Base-by-base conservation (phyloP, 2,113 vertebrate species). In the Melanerpes formicivorus region DNA sequence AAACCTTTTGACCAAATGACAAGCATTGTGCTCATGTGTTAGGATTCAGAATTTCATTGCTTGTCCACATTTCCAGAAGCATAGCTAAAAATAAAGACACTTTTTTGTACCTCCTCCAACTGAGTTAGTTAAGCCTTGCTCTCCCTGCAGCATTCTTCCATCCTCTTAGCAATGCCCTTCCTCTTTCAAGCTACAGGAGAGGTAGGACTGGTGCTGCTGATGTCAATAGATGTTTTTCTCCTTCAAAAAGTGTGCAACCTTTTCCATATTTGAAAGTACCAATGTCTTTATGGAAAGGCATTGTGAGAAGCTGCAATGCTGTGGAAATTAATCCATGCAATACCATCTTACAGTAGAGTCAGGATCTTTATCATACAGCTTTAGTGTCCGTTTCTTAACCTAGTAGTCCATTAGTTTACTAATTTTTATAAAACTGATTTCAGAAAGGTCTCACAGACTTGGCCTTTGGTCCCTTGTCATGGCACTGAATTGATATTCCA, bases 211-310 rank as follows among this genome's bases (percentile, higher is more conserved):
- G 9, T 25, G 85, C 59, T 91, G 32, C 60, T 87, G 23, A n/a
- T 50, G 12, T 19, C 0, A 0, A n/a, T 46, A 84, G 40, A 82
- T 34, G 18, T 52, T 71, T 69, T 88, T 32, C 18, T 29, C 77
- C 48, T 42, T 81, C 42, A 27, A 65, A 77, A 79, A 44, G 0
- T 0, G 4, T 60, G 32, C 1, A 1, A 1, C 8, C 6, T 79
- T 82, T 91, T 80, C 29, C 52, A 26, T 26, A 42, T 48, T 19
- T 59, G 40, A 73, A 77, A 55, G 85, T 78, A 29, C 30, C 19
- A 30, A 2, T 58, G 34, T 18, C 23, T 52, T 88, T 74, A 25
- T 56, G 65, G 55, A 86, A 37, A 80, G 1, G 6, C 44, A 8
- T 32, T 70, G 18, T 90, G 69, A 69, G 63, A 93, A 79, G 42